Evolutionary conservation across 2,113 vertebrate species (phyloP).

Genomic region (Drymodes brunneopygia): DNA sequence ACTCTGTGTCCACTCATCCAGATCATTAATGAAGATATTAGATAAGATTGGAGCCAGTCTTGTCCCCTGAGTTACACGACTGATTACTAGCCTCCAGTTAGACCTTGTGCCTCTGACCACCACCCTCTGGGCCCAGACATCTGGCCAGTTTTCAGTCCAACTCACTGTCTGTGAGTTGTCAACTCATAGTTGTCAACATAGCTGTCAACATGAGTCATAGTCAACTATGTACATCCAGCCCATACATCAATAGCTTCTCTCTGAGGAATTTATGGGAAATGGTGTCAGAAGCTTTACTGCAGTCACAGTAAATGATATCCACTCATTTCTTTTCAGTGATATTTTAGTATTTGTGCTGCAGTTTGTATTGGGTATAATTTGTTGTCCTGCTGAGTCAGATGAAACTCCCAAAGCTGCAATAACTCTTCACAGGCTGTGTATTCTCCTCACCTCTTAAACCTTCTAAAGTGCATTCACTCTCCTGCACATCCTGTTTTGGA

Average conservation of each 20-base stretch:
- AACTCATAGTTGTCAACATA: too few species aligned
- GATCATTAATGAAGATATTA: background rate
- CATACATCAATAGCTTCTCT: background rate
- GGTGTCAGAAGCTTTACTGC: background rate
- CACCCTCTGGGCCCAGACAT: background rate
- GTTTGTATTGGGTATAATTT: background rate
- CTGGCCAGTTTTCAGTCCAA: background rate
- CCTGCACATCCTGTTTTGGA: background rate
- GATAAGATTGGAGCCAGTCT: background rate
- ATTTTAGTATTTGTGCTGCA: background rate
- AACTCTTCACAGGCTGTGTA: background rate
- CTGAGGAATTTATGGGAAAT: background rate
- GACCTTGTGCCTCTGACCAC: background rate
- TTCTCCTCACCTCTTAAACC: background rate
- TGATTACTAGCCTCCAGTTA: background rate
- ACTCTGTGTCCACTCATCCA: background rate
- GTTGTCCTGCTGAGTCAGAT: background rate
- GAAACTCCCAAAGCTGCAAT: background rate
- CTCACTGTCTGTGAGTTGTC: background rate
- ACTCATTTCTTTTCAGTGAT: background rate
- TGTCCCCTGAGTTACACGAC: accelerated
- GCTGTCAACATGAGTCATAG: too few species aligned
- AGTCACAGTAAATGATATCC: background rate
- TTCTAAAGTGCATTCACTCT: background rate
- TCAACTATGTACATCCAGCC: background rate